Conservation (phyloP, 2,888 invertebrate genomes). For the Labia minor region DNA sequence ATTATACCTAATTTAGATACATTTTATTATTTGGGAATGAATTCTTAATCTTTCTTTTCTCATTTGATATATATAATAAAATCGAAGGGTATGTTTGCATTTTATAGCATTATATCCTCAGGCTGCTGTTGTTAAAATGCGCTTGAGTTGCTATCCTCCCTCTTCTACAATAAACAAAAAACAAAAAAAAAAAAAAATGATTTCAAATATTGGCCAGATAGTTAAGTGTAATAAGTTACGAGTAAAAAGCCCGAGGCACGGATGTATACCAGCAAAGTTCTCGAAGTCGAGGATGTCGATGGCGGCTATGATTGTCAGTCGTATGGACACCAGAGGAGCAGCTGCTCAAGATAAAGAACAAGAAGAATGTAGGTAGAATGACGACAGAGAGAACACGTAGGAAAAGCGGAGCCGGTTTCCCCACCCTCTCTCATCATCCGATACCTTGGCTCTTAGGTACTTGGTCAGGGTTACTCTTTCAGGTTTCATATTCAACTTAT, state of each 20-base stretch:
- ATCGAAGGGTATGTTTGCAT: constrained; percentile 7
- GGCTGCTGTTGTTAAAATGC: neutral
- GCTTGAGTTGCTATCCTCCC: no score
- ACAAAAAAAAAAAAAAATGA: neutral
- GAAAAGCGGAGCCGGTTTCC: no score
- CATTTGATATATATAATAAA: neutral
- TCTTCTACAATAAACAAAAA: no score
- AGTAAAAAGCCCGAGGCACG: neutral
- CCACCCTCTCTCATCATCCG: no score
- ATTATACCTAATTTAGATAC: neutral
- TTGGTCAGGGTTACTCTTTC: no score
- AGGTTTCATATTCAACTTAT: no score
- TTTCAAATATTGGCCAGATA: neutral
- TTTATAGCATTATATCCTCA: neutral
- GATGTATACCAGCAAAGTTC: neutral
- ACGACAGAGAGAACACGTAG: no score
- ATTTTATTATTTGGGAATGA: constrained; percentile 5
- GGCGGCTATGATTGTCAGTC: neutral
- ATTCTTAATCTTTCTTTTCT: neutral
- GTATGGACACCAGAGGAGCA: neutral
- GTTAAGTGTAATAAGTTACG: constrained; percentile 1
- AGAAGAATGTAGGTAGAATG: no score
- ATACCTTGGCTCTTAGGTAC: no score
- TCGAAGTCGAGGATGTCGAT: neutral
- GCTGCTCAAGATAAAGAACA: no score